These are phyloP conservation scores for Timandra comae DNA, from an alignment of 2,888 invertebrate species.

Conservation along the genomic window DNA sequence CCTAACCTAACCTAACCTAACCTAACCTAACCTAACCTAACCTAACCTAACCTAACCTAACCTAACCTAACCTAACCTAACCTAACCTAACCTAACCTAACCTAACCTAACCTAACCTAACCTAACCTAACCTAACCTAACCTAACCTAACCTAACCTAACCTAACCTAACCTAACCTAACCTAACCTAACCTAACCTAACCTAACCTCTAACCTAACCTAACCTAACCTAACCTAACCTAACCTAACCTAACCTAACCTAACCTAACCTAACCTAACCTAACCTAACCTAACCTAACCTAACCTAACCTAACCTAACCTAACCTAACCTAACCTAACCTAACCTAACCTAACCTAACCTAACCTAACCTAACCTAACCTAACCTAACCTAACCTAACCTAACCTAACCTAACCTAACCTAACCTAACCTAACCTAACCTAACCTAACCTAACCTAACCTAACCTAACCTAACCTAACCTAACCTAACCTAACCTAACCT, in stretches of 20 bases:
- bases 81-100: conserved; percentile 12
- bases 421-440: conserved; percentile 22
- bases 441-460: conserved; percentile 22
- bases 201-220: conserved; percentile 14
- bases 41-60: conserved; percentile 12
- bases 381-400: conserved; percentile 23
- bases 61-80: conserved; percentile 12
- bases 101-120: conserved; percentile 12
- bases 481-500: conserved; percentile 22
- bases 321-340: conserved; percentile 17
- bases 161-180: conserved; percentile 11
- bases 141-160: conserved; percentile 11
- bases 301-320: conserved; percentile 13
- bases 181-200: conserved; percentile 11
- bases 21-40: conserved; percentile 12
- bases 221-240: conserved; percentile 20
- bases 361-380: conserved; percentile 21
- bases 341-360: conserved; percentile 20
- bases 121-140: conserved; percentile 9
- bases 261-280: conserved; percentile 19
- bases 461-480: conserved; percentile 22
- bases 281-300: conserved; percentile 17
- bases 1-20: conserved; percentile 10
- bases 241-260: conserved; percentile 19
- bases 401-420: conserved; percentile 18